phyloP scores from a whole-genome alignment of 2,797 vertebrate species.

The Helarctos malayanus region DNA sequence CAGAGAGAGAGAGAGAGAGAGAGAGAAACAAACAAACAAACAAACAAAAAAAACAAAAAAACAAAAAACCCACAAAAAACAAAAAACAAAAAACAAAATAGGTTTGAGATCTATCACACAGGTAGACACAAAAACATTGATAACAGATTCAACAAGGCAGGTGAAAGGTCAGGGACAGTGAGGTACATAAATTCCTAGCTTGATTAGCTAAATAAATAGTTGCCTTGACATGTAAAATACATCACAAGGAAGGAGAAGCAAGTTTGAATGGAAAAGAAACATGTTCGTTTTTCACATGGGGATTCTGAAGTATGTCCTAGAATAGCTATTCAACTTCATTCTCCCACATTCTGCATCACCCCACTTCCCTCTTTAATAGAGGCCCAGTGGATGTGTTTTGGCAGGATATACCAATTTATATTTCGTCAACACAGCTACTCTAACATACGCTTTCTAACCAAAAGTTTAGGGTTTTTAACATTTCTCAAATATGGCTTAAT shows the following conservation, averaged over 20 bases:
- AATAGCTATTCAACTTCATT: not conserved
- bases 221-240: not conserved
- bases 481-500: conserved; percentile 94
- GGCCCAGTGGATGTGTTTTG: not conserved
- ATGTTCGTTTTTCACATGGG: not conserved
- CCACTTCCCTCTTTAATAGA: not conserved
- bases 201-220: not conserved
- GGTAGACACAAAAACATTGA: not conserved
- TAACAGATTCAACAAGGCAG: not conserved
- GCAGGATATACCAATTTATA: not conserved
- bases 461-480: not conserved
- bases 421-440: not conserved
- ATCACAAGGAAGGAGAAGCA: not conserved
- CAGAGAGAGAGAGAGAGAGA: not conserved
- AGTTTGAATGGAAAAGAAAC: not conserved
- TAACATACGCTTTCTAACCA: not conserved
- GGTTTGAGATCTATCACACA: not conserved
- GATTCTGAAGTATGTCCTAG: not conserved
- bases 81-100: not conserved
- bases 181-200: not conserved
- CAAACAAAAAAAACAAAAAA: not conserved
- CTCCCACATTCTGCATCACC: not conserved
- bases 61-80: no score
- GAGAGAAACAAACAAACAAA: no score
- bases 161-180: not conserved